Base-by-base conservation (phyloP, 2,888 invertebrate genomes). In the Rambutsinella grinnellia region DNA sequence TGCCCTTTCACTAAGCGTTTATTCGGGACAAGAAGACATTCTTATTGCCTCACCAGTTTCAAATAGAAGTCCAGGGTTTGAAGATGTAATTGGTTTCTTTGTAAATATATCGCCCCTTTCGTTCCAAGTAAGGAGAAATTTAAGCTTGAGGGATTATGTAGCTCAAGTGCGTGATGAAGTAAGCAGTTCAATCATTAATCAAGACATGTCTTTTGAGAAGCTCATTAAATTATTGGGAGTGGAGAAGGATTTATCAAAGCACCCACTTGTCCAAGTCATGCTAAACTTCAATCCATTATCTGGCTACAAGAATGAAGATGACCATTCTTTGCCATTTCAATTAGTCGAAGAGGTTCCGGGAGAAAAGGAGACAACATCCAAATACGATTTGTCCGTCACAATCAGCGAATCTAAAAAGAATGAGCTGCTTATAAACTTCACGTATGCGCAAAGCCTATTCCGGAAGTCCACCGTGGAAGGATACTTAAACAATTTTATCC, bases 201-300 rank as follows among this genome's bases (percentile, higher is more conserved):
- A 57, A 60, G 56, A 26, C 49, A 26, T 66, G 56, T 57, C 56
- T 6, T 66, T 66, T 57, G 66, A 66, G 8, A 66, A 66, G 36
- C 23, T 67, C 13, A 44, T 67, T n/a, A 36, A 58, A 5, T 3
- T 5, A 5, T 23, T 58, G 10, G 17, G 13, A 26, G 17, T 58
- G 8, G 36, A 15, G n/a, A 67, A 8, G 17, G 58, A 67, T 19
- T 23, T 61, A n/a, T 19, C 21, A 15, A 21, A 58, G 3, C 67
- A 67, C 46, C 58, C 67, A 3, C 13, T 67, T 3, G 27, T 67
- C 21, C 67, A 67, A 67, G 47, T 46, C 15, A 24, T 67, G 15
- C 56, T 67, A 21, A 61, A n/a, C 23, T 28, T 58, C 26, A 46
- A 67, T 44, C 51, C 47, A 23, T 13, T 24, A 6, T 6, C 10